These are phyloP conservation scores for Plebejus anna DNA, from an alignment of 2,888 invertebrate species.

Conservation along the genomic window DNA sequence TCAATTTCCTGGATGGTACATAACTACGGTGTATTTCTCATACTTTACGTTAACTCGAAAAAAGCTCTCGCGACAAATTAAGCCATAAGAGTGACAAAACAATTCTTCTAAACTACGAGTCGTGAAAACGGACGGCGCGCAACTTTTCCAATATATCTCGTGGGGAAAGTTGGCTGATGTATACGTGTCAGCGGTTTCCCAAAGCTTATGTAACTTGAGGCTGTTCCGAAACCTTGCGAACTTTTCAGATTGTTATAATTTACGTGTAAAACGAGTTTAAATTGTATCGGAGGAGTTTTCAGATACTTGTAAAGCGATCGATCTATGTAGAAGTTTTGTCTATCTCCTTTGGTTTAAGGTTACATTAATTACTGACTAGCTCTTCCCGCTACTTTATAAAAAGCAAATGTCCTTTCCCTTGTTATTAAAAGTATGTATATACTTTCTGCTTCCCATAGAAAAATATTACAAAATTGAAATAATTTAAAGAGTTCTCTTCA, in stretches of 20 bases:
- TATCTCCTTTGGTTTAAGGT: too few relatives aligned
- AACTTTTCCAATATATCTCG: slow-evolving; percentile 29
- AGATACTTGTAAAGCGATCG: background rate
- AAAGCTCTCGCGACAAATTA: background rate
- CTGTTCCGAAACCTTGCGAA: slow-evolving; percentile 18
- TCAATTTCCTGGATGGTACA: too few relatives aligned
- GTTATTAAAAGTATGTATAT: too few relatives aligned
- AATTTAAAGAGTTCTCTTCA: too few relatives aligned
- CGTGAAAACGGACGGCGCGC: slow-evolving; percentile 14
- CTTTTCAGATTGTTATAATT: slow-evolving; percentile 24
- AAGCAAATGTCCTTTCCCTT: too few relatives aligned
- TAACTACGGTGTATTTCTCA: too few relatives aligned
- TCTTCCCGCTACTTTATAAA: background rate
- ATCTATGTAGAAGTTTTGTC: too few relatives aligned
- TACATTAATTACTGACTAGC: background rate
- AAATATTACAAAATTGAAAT: too few relatives aligned
- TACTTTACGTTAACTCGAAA: too few relatives aligned
- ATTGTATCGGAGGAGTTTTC: background rate
- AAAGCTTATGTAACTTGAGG: slow-evolving; percentile 17
- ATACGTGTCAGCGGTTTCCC: slow-evolving; percentile 28
- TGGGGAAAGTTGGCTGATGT: slow-evolving; percentile 22
- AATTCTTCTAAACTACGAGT: background rate
- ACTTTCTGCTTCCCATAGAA: too few relatives aligned
- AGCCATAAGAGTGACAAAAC: background rate
- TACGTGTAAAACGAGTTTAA: slow-evolving; percentile 2